These are phyloP conservation scores for Thaumetopoea pityocampa DNA, from an alignment of 1,140 invertebrate genomes.

Conservation along the genomic window DNA sequence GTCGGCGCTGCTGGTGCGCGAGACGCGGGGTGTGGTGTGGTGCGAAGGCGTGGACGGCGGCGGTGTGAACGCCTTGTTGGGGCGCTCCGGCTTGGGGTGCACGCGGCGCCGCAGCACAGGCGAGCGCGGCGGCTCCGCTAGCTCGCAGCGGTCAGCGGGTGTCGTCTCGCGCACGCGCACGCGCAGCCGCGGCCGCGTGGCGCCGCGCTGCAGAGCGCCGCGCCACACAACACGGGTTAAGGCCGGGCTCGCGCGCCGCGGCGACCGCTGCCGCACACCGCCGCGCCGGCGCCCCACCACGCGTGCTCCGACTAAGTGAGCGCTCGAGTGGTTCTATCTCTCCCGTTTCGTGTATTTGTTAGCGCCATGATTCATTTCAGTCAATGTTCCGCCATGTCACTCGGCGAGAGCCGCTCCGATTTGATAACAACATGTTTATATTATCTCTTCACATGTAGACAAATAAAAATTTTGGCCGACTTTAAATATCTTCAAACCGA, in stretches of 20 bases:
- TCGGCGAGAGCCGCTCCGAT: too few relatives aligned
- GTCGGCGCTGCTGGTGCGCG: slow-evolving; percentile 1
- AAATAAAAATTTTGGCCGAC: too few relatives aligned
- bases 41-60: slow-evolving; percentile 6
- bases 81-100: slow-evolving; percentile 1
- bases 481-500: too few relatives aligned
- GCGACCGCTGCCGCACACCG: slow-evolving; percentile 3
- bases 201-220: slow-evolving; percentile 17
- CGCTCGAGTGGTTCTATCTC: too few relatives aligned
- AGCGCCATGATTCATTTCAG: too few relatives aligned
- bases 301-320: too few relatives aligned
- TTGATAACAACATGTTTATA: too few relatives aligned
- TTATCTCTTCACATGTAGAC: too few relatives aligned
- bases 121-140: slow-evolving; percentile 16
- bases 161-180: slow-evolving; percentile 6
- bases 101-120: slow-evolving; percentile 52
- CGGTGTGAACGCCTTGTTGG: slow-evolving; percentile 1
- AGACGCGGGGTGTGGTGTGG: neutral
- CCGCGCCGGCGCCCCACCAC: slow-evolving; percentile 3
- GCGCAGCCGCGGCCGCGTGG: slow-evolving; percentile 15
- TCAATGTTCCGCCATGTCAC: too few relatives aligned
- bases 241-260: slow-evolving; percentile 6
- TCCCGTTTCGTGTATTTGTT: too few relatives aligned
- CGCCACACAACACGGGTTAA: slow-evolving; percentile 37
- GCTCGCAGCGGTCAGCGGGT: neutral